A percentile compares a stretch with the other conserved stretches of the same genome.
Evolutionary conservation across 2,113 vertebrate species (phyloP).

Genomic region (Mustela nigripes): DNA sequence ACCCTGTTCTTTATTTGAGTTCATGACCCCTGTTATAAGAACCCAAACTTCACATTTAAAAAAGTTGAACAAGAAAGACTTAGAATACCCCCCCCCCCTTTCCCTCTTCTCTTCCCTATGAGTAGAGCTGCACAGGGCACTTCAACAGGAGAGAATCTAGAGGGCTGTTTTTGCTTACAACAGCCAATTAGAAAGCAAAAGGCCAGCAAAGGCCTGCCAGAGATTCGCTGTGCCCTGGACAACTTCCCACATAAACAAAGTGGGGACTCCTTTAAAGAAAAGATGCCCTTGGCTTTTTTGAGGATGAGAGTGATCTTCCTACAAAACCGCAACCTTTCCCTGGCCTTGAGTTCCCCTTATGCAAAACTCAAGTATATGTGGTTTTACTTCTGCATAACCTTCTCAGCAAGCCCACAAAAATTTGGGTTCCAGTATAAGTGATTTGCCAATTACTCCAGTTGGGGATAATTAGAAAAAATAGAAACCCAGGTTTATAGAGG

Average conservation of each 20-base stretch:
- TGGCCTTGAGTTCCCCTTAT: neutral
- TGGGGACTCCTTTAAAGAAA: slow-evolving; percentile 32
- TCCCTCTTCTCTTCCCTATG: neutral
- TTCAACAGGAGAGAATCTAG: neutral
- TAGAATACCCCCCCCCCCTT: neutral
- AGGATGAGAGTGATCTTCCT: slow-evolving; percentile 17
- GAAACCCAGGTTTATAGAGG: neutral
- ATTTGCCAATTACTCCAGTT: slow-evolving; percentile 54
- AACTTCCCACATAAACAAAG: slow-evolving; percentile 52
- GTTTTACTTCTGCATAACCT: slow-evolving; percentile 65
- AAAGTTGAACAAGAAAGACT: neutral
- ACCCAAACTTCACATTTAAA: neutral
- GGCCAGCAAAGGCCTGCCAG: slow-evolving; percentile 51
- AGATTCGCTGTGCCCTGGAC: slow-evolving; percentile 16
- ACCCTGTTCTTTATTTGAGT: neutral
- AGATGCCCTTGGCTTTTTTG: slow-evolving; percentile 58
- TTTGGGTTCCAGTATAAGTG: slow-evolving; percentile 16
- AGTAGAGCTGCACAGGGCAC: neutral
- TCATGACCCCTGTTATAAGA: neutral
- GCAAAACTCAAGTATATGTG: slow-evolving; percentile 53
- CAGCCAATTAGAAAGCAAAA: slow-evolving; percentile 57
- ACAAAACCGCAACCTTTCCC: slow-evolving; percentile 47
- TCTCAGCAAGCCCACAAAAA: slow-evolving; percentile 60
- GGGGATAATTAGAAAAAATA: slow-evolving; percentile 42
- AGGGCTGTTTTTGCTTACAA: slow-evolving; percentile 7